phyloP scores from a whole-genome alignment of 2,888 invertebrate genomes.

The Noctua pronuba region DNA sequence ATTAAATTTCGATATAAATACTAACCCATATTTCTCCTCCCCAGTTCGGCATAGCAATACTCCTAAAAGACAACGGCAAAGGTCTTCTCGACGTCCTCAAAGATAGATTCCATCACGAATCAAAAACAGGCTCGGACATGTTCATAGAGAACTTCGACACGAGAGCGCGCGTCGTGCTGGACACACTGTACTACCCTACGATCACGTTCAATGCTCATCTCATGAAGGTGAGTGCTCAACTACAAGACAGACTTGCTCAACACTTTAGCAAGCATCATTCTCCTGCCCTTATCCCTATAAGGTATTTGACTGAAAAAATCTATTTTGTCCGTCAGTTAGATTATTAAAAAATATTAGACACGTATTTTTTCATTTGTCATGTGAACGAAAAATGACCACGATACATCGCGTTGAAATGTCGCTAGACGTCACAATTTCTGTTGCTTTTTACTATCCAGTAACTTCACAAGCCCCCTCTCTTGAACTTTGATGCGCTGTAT shows the following conservation, averaged over 20 bases:
- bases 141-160: conserved; percentile 87
- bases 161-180: conserved; percentile 81
- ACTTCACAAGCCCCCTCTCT: no score
- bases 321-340: no score
- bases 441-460: no score
- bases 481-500: no score
- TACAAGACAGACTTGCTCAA: not conserved
- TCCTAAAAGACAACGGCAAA: conserved; percentile 84
- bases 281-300: no score
- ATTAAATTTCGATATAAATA: not conserved
- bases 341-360: no score
- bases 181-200: conserved; percentile 87
- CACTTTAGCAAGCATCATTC: not conserved
- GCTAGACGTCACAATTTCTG: no score
- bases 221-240: conserved; percentile 80
- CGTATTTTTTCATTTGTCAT: no score
- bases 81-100: conserved; percentile 83
- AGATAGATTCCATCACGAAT: conserved; percentile 74
- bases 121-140: conserved; percentile 69
- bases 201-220: conserved; percentile 84
- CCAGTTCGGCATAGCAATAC: conserved; percentile 86
- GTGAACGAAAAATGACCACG: no score
- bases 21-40: conserved; percentile 32
- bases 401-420: no score
- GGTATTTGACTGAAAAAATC: no score